These are phyloP conservation scores for Dendrolimus punctatus DNA, from an alignment of 1,140 invertebrate species.

Conservation along the genomic window DNA sequence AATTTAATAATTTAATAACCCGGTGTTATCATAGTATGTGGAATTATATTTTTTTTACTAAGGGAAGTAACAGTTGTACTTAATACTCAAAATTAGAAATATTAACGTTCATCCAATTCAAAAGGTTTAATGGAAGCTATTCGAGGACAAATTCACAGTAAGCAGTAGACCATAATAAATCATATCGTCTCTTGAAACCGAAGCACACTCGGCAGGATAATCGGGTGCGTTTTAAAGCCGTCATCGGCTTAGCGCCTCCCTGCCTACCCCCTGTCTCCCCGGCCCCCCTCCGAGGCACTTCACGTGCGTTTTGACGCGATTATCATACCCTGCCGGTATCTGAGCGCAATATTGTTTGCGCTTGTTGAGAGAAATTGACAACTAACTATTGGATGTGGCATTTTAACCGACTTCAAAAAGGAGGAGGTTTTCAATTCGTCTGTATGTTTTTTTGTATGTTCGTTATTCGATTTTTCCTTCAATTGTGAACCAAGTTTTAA, in stretches of 20 bases:
- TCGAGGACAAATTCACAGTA: neutral
- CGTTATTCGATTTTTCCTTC: no score
- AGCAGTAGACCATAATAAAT: slow-evolving; percentile 34
- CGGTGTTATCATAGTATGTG: no score
- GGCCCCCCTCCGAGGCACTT: slow-evolving; percentile 31
- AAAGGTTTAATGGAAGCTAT: neutral
- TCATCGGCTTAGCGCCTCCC: slow-evolving; percentile 53
- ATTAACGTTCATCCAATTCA: no score
- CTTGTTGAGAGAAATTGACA: slow-evolving; percentile 16
- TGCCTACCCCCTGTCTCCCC: slow-evolving; percentile 8
- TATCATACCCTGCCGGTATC: slow-evolving; percentile 66
- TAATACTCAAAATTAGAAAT: no score
- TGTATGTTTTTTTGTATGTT: neutral
- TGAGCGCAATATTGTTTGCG: slow-evolving; percentile 64
- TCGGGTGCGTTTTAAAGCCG: slow-evolving; percentile 64
- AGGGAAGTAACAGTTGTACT: no score
- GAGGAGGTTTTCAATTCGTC: neutral
- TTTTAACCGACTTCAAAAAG: neutral
- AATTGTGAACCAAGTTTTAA: no score
- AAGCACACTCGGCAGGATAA: slow-evolving; percentile 60
- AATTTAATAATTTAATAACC: no score
- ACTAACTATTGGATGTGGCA: slow-evolving; percentile 23
- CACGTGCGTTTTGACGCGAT: slow-evolving; percentile 69
- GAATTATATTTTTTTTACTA: no score
- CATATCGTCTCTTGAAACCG: slow-evolving; percentile 37